A percentile compares a stretch with the other conserved stretches of the same genome.
Conservation (phyloP, 2,797 vertebrate genomes). For the Crenuchus spilurus region DNA sequence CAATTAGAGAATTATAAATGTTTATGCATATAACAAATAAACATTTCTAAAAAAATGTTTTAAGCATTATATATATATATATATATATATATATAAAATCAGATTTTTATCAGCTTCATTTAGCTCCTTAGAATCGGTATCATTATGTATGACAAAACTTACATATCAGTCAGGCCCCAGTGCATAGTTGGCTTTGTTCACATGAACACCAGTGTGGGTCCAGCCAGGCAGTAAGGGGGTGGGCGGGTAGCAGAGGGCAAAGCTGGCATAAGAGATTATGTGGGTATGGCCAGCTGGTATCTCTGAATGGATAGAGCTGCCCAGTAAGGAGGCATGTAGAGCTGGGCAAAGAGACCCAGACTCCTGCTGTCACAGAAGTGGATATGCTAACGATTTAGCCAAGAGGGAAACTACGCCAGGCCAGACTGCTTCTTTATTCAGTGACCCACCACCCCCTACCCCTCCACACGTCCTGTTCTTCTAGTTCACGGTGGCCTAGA, state of each 20-base stretch:
- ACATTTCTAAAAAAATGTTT: too few species aligned
- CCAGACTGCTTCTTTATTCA: slow-evolving; percentile 7
- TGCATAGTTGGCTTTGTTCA: background rate
- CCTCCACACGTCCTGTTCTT: background rate
- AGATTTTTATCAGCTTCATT: too few species aligned
- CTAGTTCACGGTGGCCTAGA: background rate
- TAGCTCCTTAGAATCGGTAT: too few species aligned
- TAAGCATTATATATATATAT: too few species aligned
- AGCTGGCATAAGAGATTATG: slow-evolving; percentile 40
- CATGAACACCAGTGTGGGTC: background rate
- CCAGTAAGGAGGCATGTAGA: slow-evolving; percentile 25
- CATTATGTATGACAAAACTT: too few species aligned
- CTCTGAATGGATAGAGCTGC: slow-evolving; percentile 45
- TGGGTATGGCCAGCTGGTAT: slow-evolving; percentile 53
- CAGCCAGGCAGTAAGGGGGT: slow-evolving; percentile 12
- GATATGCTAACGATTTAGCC: slow-evolving; percentile 1
- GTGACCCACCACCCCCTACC: background rate
- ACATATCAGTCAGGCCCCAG: background rate
- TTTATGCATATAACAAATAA: too few species aligned
- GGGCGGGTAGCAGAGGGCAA: slow-evolving; percentile 38
- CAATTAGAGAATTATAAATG: too few species aligned
- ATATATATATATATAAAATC: too few species aligned
- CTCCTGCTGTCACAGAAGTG: slow-evolving; percentile 36
- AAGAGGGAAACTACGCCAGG: background rate
- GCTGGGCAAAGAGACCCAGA: slow-evolving; percentile 28